A percentile compares a stretch with the other conserved stretches of the same genome.
Conservation (phyloP, 2,888 invertebrate species). For the Lucinisca nassula region DNA sequence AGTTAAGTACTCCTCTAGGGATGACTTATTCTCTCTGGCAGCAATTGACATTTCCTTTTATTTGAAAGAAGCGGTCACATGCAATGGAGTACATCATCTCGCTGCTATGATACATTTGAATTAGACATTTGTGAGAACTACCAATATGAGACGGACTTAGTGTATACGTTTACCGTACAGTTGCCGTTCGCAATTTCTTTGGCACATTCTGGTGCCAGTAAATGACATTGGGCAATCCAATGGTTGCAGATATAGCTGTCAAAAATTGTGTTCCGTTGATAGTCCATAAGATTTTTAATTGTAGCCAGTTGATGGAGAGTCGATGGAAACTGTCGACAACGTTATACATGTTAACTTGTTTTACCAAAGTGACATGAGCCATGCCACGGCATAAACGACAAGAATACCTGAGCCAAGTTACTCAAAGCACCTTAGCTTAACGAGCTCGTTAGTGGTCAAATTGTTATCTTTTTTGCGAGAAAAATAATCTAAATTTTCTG, state of each 20-base stretch:
- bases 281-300: not conserved
- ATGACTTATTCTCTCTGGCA: too few relatives aligned
- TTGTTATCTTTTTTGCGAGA: too few relatives aligned
- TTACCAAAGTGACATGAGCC: too few relatives aligned
- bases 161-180: not conserved
- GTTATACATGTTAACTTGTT: not conserved
- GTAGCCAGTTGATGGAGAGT: not conserved
- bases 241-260: not conserved
- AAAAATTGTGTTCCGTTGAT: not conserved
- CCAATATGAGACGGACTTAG: not conserved
- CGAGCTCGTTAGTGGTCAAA: too few relatives aligned
- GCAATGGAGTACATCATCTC: not conserved
- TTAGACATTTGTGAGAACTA: not conserved
- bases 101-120: not conserved
- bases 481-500: too few relatives aligned
- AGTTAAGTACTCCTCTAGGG: too few relatives aligned
- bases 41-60: too few relatives aligned
- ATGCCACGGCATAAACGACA: too few relatives aligned
- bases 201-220: not conserved
- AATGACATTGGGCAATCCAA: not conserved
- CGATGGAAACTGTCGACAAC: not conserved
- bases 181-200: not conserved
- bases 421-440: too few relatives aligned
- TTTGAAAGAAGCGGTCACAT: not conserved
- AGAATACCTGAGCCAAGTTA: too few relatives aligned